Base-by-base conservation (phyloP, 2,797 vertebrate species). In the Acipenser transmontanus region DNA sequence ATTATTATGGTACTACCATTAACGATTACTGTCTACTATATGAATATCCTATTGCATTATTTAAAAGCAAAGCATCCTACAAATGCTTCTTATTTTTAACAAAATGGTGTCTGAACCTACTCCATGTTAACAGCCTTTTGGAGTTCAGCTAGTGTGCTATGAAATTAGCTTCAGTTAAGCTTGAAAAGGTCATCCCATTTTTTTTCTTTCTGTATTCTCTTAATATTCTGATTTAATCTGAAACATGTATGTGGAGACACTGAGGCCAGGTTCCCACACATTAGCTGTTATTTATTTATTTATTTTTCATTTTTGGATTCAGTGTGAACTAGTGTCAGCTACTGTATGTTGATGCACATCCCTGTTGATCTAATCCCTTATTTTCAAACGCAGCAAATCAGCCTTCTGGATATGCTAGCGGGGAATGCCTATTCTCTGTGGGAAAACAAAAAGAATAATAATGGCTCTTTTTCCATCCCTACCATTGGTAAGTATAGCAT, bases 361-460 rank as follows among this genome's bases (percentile, higher is more conserved):
- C 77, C 72, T 74, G 50, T 56, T 67, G 69, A 67, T 67, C 61
- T 63, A 52, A 64, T 68, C 76, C 72, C 77, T 80, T 81, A 80
- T 84, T 74, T 81, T 34, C 60, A 61, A 7, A 61, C 60, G 34
- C 60, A 61, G 60, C 72, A 67, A 73, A 69, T 70, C 73, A 76
- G 72, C 78, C 71, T 83, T 86, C 82, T 82, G 75, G 81, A 63
- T 62, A 57, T 61, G 65, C 49, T 62, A 20, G 61, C 11, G 47
- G 12, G 47, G 14, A 87, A 85, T 76, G 82, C 75, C 81, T 82
- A 75, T 76, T 76, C 65, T 61, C 60, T 76, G 80, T 70, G 74
- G 34, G 76, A 71, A 73, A 82, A 87, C 82, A 78, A 80, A 83
- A 83, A 54, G 77, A 74, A 66, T 50, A 73, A 80, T 69, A 69